These are phyloP conservation scores for Pelvicachromis taeniatus DNA, from an alignment of 2,113 vertebrate genomes.

Conservation along the genomic window DNA sequence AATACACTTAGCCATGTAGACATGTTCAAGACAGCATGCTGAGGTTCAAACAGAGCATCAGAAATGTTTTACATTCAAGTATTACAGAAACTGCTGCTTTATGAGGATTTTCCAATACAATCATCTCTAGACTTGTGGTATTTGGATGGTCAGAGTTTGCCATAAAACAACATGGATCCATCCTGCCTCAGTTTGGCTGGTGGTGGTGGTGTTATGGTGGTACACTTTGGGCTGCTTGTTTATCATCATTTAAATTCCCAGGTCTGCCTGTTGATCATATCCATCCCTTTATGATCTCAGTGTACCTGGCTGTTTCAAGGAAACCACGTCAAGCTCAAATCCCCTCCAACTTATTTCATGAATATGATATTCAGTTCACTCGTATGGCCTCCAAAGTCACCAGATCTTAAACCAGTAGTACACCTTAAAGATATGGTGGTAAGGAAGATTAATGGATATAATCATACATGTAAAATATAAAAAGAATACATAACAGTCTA, in stretches of 20 bases:
- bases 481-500: not conserved
- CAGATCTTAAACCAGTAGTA: not conserved
- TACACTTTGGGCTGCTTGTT: not conserved
- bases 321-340: not conserved
- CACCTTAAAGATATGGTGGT: not conserved
- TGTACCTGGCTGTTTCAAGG: not conserved
- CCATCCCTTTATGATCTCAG: not conserved
- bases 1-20: not conserved
- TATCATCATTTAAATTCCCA: not conserved
- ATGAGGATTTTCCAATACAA: not conserved
- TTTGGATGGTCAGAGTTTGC: not conserved
- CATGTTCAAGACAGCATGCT: not conserved
- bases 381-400: not conserved
- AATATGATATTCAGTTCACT: not conserved
- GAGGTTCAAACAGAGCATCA: not conserved
- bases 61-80: no score
- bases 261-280: not conserved
- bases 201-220: not conserved
- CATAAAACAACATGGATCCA: not conserved
- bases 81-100: not conserved
- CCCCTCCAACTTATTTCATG: not conserved
- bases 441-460: not conserved
- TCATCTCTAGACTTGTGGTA: not conserved
- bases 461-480: not conserved
- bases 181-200: not conserved